These are phyloP conservation scores for Anas flavirostris DNA, from an alignment of 2,797 vertebrate species.

Conservation along the genomic window DNA sequence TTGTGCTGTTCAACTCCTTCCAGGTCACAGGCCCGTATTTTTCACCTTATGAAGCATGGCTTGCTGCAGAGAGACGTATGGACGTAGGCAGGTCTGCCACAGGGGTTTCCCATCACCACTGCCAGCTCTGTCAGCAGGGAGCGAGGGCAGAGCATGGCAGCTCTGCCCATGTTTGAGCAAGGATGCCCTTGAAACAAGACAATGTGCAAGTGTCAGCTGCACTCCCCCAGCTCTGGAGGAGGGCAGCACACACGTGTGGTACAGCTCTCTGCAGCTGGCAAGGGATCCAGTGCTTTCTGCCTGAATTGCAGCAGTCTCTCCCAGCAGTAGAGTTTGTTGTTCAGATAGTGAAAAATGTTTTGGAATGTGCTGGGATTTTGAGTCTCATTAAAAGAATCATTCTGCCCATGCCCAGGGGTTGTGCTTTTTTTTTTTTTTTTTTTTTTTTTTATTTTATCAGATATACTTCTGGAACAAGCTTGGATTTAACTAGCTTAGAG, in stretches of 20 bases:
- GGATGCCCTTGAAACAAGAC: background rate
- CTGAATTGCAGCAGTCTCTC: background rate
- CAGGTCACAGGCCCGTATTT: background rate
- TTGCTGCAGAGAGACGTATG: background rate
- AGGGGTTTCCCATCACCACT: accelerated
- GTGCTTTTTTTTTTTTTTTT: background rate
- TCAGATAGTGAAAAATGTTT: background rate
- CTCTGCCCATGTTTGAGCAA: background rate
- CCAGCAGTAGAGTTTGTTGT: background rate
- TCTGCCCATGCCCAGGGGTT: background rate
- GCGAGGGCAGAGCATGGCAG: accelerated
- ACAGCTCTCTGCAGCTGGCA: background rate
- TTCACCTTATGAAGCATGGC: background rate
- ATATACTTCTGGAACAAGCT: background rate
- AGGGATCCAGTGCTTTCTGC: background rate
- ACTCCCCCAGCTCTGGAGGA: background rate
- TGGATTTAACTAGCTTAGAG: background rate
- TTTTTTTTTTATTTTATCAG: too few species aligned
- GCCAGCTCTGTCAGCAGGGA: background rate
- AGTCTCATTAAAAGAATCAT: background rate
- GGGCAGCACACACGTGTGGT: accelerated
- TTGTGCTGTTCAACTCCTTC: background rate
- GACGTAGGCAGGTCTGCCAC: background rate
- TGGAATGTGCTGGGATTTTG: background rate
- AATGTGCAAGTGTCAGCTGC: background rate